Evolutionary conservation across 2,888 invertebrate species (phyloP).

Genomic region (Linnaemya vulpina): DNA sequence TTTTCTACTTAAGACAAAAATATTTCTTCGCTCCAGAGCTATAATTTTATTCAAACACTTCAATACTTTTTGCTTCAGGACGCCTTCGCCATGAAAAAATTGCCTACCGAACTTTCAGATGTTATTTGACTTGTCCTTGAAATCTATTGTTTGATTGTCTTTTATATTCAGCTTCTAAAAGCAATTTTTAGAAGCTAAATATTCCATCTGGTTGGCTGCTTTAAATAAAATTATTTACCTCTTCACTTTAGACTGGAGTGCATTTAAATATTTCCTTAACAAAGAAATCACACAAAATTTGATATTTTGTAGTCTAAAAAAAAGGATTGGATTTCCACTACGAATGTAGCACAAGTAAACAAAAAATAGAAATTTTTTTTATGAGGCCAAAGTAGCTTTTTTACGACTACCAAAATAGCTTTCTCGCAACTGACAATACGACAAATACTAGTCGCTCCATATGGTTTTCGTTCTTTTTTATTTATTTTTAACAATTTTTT

Average conservation of each 20-base stretch:
- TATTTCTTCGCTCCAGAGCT: no score
- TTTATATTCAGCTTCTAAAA: no score
- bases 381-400: slow-evolving; percentile 30
- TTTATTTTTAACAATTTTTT: no score
- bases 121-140: no score
- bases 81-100: no score
- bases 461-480: neutral
- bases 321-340: slow-evolving; percentile 38
- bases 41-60: no score
- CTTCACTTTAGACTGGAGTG: neutral
- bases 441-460: neutral
- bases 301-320: slow-evolving; percentile 31
- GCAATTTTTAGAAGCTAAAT: no score
- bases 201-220: no score
- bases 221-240: neutral
- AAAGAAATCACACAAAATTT: slow-evolving; percentile 6
- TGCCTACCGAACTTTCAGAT: no score
- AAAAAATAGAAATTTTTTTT: slow-evolving; percentile 35
- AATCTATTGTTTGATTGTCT: no score
- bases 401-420: neutral
- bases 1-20: no score
- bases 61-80: no score
- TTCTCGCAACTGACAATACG: slow-evolving; percentile 19
- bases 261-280: neutral
- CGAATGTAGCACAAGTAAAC: slow-evolving; percentile 35